Conservation (phyloP, 2,888 invertebrate species). For the Eupithecia abbreviata region DNA sequence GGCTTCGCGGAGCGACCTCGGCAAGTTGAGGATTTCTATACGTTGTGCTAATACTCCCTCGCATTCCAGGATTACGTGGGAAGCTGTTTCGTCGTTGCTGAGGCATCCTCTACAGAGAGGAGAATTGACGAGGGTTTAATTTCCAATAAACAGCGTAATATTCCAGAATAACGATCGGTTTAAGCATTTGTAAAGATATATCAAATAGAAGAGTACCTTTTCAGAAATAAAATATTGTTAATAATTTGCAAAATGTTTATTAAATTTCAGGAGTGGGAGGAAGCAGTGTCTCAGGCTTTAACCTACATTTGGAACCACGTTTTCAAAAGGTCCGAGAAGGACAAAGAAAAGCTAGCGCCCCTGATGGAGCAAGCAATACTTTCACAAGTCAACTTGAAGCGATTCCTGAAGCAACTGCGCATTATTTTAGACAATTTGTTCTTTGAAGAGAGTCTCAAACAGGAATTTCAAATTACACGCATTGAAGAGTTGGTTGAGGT, state of each 20-base stretch:
- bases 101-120: no score
- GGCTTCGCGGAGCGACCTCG: no score
- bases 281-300: slow-evolving; percentile 87
- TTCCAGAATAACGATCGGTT: background rate
- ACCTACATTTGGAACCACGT: slow-evolving; percentile 86
- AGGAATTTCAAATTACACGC: slow-evolving; percentile 56
- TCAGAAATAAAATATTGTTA: slow-evolving; percentile 18
- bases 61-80: no score
- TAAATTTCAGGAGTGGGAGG: slow-evolving; percentile 89
- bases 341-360: slow-evolving; percentile 83
- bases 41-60: no score
- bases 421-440: slow-evolving; percentile 70
- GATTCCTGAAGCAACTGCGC: slow-evolving; percentile 72
- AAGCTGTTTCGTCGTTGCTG: no score
- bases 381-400: slow-evolving; percentile 73
- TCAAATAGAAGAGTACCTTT: background rate
- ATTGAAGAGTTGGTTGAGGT: slow-evolving; percentile 77
- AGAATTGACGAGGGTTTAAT: background rate
- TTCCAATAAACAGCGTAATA: background rate
- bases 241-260: slow-evolving; percentile 8
- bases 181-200: background rate
- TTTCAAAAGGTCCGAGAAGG: slow-evolving; percentile 86
- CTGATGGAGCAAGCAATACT: slow-evolving; percentile 76
- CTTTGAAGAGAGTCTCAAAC: slow-evolving; percentile 51
- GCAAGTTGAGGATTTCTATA: no score